A percentile compares a stretch with the other conserved stretches of the same genome.
phyloP scores from a whole-genome alignment of 2,888 invertebrate genomes.

The Coleophora flavipennella region DNA sequence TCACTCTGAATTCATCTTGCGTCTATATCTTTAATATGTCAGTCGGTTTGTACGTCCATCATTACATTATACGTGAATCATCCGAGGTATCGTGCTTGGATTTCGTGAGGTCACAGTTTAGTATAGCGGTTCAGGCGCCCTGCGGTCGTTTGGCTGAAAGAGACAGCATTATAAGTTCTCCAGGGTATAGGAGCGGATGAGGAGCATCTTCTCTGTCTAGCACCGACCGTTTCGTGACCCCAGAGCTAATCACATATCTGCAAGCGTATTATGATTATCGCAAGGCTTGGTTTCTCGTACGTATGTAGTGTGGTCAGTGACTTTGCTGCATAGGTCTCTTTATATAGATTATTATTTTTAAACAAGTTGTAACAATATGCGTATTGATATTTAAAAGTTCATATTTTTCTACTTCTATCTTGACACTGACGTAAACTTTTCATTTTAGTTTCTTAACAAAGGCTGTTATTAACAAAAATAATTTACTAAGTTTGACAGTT shows the following conservation, averaged over 20 bases:
- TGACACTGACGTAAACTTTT: constrained; percentile 11
- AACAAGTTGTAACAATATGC: too few species aligned
- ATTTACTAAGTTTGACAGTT: constrained; percentile 9
- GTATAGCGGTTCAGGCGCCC: constrained; percentile 69
- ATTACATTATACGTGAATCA: constrained; percentile 65
- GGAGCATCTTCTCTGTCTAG: constrained; percentile 50
- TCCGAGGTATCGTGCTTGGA: constrained; percentile 56
- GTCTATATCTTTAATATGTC: constrained; percentile 51
- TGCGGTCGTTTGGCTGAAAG: constrained; percentile 54
- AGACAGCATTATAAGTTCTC: constrained; percentile 31
- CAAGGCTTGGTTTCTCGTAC: constrained; percentile 58
- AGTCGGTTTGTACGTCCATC: constrained; percentile 44
- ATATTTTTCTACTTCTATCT: constrained; percentile 31
- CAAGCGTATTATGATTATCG: constrained; percentile 70
- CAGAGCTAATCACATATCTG: constrained; percentile 69
- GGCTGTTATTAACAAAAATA: neutral
- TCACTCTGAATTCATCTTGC: constrained; percentile 53
- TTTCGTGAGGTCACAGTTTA: constrained; percentile 73
- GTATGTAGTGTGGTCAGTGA: constrained; percentile 63
- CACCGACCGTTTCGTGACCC: constrained; percentile 69
- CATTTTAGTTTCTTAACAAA: constrained; percentile 30
- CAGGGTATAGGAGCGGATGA: constrained; percentile 30
- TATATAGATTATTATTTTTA: too few species aligned
- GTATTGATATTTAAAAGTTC: too few species aligned
- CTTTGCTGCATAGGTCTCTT: constrained; percentile 30